A percentile compares a stretch with the other conserved stretches of the same genome.
Conservation (phyloP, 2,888 invertebrate genomes). For the Biston betularia region DNA sequence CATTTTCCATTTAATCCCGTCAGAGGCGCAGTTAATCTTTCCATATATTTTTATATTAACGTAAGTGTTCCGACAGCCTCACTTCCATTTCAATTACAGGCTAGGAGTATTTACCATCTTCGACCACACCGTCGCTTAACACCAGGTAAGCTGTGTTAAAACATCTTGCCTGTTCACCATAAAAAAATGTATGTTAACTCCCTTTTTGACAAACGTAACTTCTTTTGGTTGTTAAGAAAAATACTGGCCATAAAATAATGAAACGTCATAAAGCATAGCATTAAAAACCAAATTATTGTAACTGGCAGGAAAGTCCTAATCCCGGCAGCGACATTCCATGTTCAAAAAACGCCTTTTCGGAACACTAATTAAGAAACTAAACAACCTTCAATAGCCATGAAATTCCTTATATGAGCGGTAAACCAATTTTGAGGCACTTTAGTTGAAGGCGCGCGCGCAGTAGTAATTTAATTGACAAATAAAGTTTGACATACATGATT, state of each 20-base stretch:
- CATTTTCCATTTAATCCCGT: too few relatives aligned
- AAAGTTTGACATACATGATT: constrained; percentile 51
- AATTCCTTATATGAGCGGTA: constrained; percentile 80
- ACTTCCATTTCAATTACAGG: too few relatives aligned
- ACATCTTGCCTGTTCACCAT: not conserved
- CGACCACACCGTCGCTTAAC: too few relatives aligned
- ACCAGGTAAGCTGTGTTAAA: too few relatives aligned
- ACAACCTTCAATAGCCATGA: constrained; percentile 79
- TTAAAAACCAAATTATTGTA: constrained; percentile 65
- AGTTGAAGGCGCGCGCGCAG: constrained; percentile 66
- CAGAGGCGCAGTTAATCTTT: too few relatives aligned
- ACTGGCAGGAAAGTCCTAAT: constrained; percentile 66
- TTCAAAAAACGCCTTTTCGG: constrained; percentile 60
- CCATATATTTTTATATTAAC: too few relatives aligned
- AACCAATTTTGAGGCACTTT: constrained; percentile 80
- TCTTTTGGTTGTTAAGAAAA: constrained; percentile 43
- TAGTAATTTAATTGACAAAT: constrained; percentile 78
- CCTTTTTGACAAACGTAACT: constrained; percentile 36
- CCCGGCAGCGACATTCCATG: constrained; percentile 62
- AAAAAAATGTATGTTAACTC: not conserved
- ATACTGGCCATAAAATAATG: constrained; percentile 67
- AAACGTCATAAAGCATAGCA: constrained; percentile 63
- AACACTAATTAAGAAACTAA: constrained; percentile 80
- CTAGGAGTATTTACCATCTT: too few relatives aligned
- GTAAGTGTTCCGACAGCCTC: too few relatives aligned